Evolutionary conservation across 64 coral and sea anemone genomes (phyloP).

Genomic region (Porites australiensis): DNA sequence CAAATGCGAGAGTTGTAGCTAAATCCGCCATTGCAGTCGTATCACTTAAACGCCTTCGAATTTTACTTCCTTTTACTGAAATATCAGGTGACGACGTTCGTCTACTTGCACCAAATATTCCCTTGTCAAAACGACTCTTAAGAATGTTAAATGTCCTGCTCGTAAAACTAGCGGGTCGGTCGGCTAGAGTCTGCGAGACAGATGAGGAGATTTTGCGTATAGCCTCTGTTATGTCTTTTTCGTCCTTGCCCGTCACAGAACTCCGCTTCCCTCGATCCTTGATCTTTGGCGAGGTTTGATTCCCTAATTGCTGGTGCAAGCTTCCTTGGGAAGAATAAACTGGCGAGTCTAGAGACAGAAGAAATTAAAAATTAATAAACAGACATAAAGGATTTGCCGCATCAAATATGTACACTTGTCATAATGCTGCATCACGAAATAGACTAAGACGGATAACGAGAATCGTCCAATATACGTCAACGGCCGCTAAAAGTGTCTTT

Average conservation of each 20-base stretch:
- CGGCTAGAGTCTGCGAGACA: background rate
- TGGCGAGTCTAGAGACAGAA: constrained; percentile 46
- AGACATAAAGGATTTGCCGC: background rate
- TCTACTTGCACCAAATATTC: constrained; percentile 18
- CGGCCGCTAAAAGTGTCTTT: too few species aligned
- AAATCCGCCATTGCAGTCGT: constrained; percentile 23
- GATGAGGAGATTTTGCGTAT: constrained; percentile 60
- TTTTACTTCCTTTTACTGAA: constrained; percentile 4
- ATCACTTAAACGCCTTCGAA: constrained; percentile 35
- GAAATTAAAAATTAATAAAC: constrained; percentile 33
- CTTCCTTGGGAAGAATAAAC: constrained; percentile 58
- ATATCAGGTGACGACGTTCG: constrained; percentile 46
- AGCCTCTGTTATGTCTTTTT: constrained; percentile 72
- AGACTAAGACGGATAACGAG: background rate
- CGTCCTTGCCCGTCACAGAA: constrained; percentile 52
- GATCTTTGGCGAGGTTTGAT: constrained; percentile 13
- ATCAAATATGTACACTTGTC: constrained; percentile 21
- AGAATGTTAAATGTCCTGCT: constrained; percentile 64
- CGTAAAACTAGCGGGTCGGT: constrained; percentile 60
- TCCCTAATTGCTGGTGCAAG: constrained; percentile 38
- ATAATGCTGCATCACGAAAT: background rate
- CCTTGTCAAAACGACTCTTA: constrained; percentile 74
- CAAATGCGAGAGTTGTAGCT: constrained; percentile 28
- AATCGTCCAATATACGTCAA: too few species aligned
- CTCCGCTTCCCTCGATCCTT: constrained; percentile 28